Evolutionary conservation across 2,113 vertebrate species (phyloP).

Genomic region (Alosa alosa): DNA sequence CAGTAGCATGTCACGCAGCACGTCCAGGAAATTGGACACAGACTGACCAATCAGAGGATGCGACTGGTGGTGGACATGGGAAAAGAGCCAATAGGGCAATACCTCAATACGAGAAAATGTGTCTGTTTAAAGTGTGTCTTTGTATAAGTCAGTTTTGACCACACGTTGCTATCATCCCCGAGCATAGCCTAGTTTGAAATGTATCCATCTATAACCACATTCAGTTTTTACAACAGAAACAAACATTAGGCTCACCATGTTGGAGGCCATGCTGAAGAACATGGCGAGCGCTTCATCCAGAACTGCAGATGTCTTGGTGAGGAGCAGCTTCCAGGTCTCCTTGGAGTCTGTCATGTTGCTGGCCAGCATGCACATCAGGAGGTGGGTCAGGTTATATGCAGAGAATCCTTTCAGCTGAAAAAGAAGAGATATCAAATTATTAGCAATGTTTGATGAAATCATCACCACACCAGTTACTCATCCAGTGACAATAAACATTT

Average conservation of each 20-base stretch:
- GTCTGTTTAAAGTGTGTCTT: no score
- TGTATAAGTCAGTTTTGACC: neutral
- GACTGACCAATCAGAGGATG: no score
- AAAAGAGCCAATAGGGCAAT: neutral
- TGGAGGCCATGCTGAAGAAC: constrained; percentile 47
- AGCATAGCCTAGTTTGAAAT: neutral
- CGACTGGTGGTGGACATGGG: neutral
- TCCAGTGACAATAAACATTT: no score
- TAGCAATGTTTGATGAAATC: no score
- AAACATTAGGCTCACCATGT: neutral
- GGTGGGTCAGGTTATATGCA: constrained; percentile 56
- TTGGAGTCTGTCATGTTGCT: constrained; percentile 51
- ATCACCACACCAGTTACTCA: no score
- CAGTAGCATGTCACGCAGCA: neutral
- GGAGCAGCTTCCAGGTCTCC: constrained; percentile 62
- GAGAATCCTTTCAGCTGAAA: constrained; percentile 57
- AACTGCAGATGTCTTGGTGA: constrained; percentile 50
- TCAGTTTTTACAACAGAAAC: neutral
- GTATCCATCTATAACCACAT: constrained; percentile 32
- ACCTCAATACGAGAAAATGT: neutral
- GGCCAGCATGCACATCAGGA: constrained; percentile 58
- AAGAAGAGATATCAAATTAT: neutral
- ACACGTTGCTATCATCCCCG: no score
- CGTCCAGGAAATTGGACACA: neutral
- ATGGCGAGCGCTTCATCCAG: constrained; percentile 63